These are phyloP conservation scores for Metallyticus violacea DNA, from an alignment of 2,888 invertebrate genomes.

Conservation along the genomic window DNA sequence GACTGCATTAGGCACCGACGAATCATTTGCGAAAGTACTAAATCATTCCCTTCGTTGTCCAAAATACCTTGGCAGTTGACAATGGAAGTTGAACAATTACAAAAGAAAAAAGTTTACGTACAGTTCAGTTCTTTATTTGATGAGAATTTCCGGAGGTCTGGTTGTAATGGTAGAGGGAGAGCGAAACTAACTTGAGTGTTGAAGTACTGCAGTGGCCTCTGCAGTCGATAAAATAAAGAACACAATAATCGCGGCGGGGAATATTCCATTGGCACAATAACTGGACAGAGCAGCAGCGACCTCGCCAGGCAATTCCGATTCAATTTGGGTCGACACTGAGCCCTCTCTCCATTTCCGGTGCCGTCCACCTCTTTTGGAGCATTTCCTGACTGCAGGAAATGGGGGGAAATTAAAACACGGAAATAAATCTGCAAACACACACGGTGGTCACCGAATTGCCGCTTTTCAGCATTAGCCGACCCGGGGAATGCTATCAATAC, in stretches of 20 bases:
- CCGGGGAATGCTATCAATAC: neutral
- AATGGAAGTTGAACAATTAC: too few relatives aligned
- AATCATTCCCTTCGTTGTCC: too few relatives aligned
- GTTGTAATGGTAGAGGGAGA: neutral
- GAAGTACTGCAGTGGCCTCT: neutral
- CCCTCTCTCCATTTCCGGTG: neutral
- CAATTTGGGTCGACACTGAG: neutral
- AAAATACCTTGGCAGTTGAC: too few relatives aligned
- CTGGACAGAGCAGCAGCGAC: neutral
- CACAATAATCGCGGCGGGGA: neutral
- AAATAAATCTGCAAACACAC: neutral
- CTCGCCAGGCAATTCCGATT: neutral
- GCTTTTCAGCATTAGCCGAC: neutral
- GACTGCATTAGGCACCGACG: too few relatives aligned
- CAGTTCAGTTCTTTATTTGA: neutral
- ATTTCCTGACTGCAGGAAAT: neutral
- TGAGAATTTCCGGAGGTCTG: too few relatives aligned
- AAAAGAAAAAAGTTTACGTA: too few relatives aligned
- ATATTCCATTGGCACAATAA: neutral
- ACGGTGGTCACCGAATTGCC: neutral
- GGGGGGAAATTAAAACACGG: neutral
- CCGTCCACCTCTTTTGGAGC: neutral
- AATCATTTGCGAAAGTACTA: too few relatives aligned
- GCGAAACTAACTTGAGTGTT: neutral
- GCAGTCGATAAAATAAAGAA: neutral